Percentiles rank a stretch among this genome's conserved stretches.
Evolutionary conservation across 2,113 vertebrate genomes (phyloP).

Genomic region (Bagarius yarrelli): DNA sequence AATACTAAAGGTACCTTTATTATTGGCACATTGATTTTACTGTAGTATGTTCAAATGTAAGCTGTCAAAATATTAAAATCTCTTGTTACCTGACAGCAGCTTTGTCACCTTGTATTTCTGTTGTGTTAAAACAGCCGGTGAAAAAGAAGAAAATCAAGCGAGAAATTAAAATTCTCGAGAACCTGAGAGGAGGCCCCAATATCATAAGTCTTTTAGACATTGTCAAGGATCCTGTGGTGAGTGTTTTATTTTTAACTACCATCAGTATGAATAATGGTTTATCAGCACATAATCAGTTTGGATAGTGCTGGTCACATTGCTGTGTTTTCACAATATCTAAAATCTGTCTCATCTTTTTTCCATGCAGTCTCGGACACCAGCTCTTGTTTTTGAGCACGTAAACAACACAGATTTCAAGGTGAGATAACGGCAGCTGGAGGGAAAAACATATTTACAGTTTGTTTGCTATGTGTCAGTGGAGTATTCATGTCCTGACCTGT

Average conservation of each 20-base stretch:
- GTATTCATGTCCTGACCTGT: background rate
- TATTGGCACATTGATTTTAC: background rate
- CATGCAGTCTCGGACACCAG: constrained; percentile 80
- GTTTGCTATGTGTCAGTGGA: too few relatives aligned
- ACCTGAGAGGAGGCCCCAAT: constrained; percentile 82
- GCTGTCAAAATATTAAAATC: background rate
- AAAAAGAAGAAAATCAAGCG: constrained; percentile 91
- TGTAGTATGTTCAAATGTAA: background rate
- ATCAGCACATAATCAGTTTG: background rate
- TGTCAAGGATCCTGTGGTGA: constrained; percentile 84
- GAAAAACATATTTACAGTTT: background rate
- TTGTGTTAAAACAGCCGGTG: constrained; percentile 69
- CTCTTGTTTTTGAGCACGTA: constrained; percentile 84
- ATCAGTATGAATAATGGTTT: too few relatives aligned
- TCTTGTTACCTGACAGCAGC: background rate
- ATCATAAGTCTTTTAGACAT: constrained; percentile 85
- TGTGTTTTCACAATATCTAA: background rate
- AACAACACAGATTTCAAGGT: constrained; percentile 90
- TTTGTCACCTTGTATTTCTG: background rate
- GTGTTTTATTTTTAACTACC: constrained; percentile 27
- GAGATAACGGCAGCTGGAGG: background rate
- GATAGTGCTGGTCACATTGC: background rate
- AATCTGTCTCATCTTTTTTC: background rate
- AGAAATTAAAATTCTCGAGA: constrained; percentile 86
- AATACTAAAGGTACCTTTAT: constrained; percentile 92